phyloP scores from a whole-genome alignment of 2,797 vertebrate genomes.

The Notolabrus celidotus region DNA sequence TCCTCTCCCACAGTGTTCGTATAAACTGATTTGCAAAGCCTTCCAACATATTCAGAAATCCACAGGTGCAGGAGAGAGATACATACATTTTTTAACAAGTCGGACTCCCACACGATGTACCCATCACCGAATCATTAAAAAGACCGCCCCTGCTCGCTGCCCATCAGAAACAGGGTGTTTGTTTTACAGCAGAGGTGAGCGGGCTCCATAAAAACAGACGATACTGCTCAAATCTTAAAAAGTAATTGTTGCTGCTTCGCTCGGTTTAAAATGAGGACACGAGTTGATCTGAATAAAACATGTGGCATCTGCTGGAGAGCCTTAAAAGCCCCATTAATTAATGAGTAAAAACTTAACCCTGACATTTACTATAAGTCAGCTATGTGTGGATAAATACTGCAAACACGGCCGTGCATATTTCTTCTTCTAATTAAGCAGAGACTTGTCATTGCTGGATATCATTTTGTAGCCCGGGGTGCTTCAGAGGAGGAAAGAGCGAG shows the following conservation, averaged over 20 bases:
- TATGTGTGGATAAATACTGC: slow-evolving; percentile 5
- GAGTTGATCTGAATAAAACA: background rate
- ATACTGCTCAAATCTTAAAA: background rate
- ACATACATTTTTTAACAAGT: background rate
- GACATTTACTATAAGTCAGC: background rate
- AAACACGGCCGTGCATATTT: background rate
- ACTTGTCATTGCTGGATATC: slow-evolving; percentile 2
- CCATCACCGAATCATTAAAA: background rate
- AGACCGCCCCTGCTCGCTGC: background rate
- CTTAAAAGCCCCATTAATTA: background rate
- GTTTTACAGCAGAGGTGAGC: background rate
- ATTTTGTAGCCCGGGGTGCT: background rate
- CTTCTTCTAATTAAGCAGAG: background rate
- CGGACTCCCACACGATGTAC: too few species aligned
- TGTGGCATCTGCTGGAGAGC: background rate
- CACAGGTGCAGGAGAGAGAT: background rate
- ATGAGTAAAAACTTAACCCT: background rate
- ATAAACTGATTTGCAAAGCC: background rate
- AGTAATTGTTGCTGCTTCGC: background rate
- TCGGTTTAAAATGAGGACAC: background rate
- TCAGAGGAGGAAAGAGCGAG: background rate
- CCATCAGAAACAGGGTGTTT: background rate
- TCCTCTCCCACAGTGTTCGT: background rate
- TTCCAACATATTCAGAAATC: background rate
- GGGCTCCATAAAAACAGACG: background rate